Evolutionary conservation across 2,797 vertebrate genomes (phyloP), one percentile per base, ranked within the genome.

Genomic region (Coregonus suidteri): DNA sequence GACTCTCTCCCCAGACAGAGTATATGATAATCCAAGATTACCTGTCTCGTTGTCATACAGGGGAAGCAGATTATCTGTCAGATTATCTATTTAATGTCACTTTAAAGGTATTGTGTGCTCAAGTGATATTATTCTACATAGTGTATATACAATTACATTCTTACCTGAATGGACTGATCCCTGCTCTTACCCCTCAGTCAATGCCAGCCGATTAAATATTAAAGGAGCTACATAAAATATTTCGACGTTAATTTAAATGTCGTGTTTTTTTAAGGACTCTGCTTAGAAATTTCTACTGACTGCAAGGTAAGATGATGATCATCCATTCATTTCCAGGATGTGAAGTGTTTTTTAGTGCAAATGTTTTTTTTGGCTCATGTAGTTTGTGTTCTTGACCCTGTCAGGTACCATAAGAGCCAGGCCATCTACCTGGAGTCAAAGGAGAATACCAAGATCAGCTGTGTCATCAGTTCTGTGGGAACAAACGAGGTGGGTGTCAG

Each of bases 391-490:
- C 54, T 56, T 68, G 51, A 54, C 15, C 51, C 37, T 52, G 52
- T 14, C 88, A 99, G 98, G 97, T 99, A 99, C 89, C 98, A 99
- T 88, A 99, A 99, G 93, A 98, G 97, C 88, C 98, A 99, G 84
- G 97, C 98, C 83, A 98, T 99, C 92, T 99, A 99, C 82, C 87
- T 99, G 91, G 98, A 99, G 88, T 99, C 98, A 3, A 99, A 99
- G 88, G 98, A 99, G 87, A 99, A 98, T 93, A 98, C 96, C 37
- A 99, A 98, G 92, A 97, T 99, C 89, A 99, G 98, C 94, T 99
- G 98, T 74, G 98, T 99, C 87, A 99, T 99, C 94, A 98, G 98
- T 84, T 98, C 98, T 3, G 97, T 99, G n/a, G 98, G 97, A 1
- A 96, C 96, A 90, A 99, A 98, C 0, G 98, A 99, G 97, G 98